Conservation (phyloP, 2,113 vertebrate species). For the Neodon shergylaensis region DNA sequence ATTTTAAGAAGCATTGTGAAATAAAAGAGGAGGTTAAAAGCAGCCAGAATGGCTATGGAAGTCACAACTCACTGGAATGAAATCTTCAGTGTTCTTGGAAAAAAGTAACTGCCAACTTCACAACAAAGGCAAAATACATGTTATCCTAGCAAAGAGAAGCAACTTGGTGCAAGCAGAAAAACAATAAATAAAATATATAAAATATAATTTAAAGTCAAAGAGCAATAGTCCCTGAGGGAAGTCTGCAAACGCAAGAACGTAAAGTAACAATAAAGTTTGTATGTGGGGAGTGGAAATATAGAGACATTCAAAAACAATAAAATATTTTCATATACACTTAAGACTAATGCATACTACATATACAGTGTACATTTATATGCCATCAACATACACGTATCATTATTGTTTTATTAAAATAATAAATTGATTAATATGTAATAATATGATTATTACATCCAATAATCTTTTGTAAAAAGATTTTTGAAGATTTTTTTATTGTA, state of each 20-base stretch:
- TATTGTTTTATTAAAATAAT: neutral
- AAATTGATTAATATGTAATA: neutral
- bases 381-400: neutral
- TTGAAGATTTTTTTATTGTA: neutral
- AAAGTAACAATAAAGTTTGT: neutral
- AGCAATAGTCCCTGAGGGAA: neutral
- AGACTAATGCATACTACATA: neutral
- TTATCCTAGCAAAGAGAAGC: neutral
- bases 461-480: neutral
- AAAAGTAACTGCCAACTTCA: neutral
- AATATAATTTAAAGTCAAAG: neutral
- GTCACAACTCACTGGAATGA: neutral
- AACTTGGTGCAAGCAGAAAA: neutral
- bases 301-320: neutral
- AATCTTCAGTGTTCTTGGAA: neutral
- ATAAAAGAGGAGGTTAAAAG: conserved; percentile 30
- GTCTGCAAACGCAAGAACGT: neutral
- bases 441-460: neutral
- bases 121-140: neutral
- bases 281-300: neutral
- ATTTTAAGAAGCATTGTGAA: neutral
- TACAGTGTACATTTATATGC: neutral
- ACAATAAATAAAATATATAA: neutral
- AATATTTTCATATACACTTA: neutral
- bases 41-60: neutral